Evolutionary conservation across 2,113 vertebrate species (phyloP), one percentile per base, ranked within the genome.

Genomic region (Charadrius vociferus): DNA sequence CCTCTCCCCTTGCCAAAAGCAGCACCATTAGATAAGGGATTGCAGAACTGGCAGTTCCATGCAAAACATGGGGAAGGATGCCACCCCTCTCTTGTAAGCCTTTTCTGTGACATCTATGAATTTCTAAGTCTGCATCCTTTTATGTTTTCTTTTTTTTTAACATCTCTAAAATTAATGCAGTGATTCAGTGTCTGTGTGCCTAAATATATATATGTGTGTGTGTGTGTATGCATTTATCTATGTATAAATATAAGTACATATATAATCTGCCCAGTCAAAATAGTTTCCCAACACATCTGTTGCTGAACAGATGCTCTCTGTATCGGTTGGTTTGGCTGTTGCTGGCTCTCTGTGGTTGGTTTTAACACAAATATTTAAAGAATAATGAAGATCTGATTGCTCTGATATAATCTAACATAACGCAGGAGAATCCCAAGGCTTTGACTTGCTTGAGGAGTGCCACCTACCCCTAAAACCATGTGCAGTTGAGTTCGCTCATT

Each of bases 401-500:
- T 75, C 7, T 80, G 45, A 12, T 67, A 12, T 30, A 36, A 70
- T 36, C 37, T 70, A 39, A 55, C 9, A 5, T 84, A 78, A 66
- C 5, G 7, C 36, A 34, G 63, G 53, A 72, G 58, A 92, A 93
- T 85, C 66, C 71, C 82, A 84, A 82, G 62, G 88, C 84, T 61
- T 89, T 94, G 58, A 32, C 52, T 90, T 92, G 80, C 72, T 71
- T 30, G 19, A 50, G 79, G 72, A 84, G 49, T 52, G 59, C 52
- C 55, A 56, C 55, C 52, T 82, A 12, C 56, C 58, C 86, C 91
- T 81, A n/a, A 49, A 94, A 74, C 59, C 21, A 56, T 4, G 34
- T 92, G 81, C 26, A 43, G 72, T 81, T 94, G 91, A 50, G 70
- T 53, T 79, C 37, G 37, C 27, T 77, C 70, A 39, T 89, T 94